Evolutionary conservation across 2,113 vertebrate species (phyloP), one percentile per base, ranked within the genome.

Genomic region (Jaculus jaculus): DNA sequence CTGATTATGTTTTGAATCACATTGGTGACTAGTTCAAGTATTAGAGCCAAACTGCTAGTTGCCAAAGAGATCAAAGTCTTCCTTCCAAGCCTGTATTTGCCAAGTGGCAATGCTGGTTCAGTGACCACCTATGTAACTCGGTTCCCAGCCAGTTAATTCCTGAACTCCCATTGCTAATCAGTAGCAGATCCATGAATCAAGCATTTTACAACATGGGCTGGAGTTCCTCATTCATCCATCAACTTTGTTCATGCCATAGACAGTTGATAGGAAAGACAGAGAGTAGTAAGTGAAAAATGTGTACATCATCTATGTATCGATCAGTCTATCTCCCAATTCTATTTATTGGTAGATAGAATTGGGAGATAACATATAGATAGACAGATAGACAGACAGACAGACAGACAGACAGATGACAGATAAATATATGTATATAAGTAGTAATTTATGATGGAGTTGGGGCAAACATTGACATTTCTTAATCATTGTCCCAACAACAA

Each of bases 31-130:
- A 90, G 39, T 68, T 92, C 83, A 95, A 63, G 21, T 51, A 47
- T 65, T 54, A 69, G 24, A 94, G 87, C 63, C 89, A 95, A 78
- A 69, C 60, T 54, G 92, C 92, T 47, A 89, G 68, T 84, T 95
- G 84, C 34, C 71, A 65, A 51, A 81, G 86, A 92, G 75, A 77
- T 5, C 2, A 75, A 23, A 88, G 61, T 81, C 61, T 95, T 90
- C 61, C 23, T 82, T 90, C 32, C 66, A 88, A 94, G 28, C 8
- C 20, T 1, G 2, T 39, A 21, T 3, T 21, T 42, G 89, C 75
- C 84, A 92, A 17, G 32, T 94, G 95, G 91, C 92, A 89, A 58
- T 2, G 30, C 17, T 3, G 24, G 42, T 60, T 81, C 84, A 39
- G 51, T 4, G n/a, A 37, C n/a, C 66, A 92, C 21, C 85, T 51